Evolutionary conservation across 2,888 invertebrate genomes (phyloP), one percentile per base, ranked within the genome.

Genomic region (Taphrorychus bicolor): DNA sequence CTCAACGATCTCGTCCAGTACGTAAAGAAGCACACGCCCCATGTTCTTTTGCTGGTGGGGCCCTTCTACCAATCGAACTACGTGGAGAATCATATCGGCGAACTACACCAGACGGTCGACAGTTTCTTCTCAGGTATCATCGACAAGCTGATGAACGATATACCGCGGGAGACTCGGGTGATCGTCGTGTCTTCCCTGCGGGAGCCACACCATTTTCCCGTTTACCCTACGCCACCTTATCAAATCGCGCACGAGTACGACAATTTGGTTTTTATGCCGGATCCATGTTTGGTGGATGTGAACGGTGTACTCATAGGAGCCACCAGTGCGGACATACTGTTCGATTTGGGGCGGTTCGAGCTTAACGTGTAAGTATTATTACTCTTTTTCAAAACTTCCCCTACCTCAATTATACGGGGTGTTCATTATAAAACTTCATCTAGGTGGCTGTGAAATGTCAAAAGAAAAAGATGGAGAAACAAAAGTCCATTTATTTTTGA

Each of bases 151-250:
- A 83, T 92, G 82, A 85, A 85, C 19, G 86, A 86, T 19, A 19
- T 59, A 3, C 51, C 49, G 78, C 92, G n/a, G 19, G 81, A 74
- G n/a, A 70, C 74, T 45, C 71, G 75, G 16, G 73, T 78, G 2
- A 71, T 78, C 11, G 59, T 97, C 61, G 88, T 94, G 17, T 86
- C 95, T 2, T 94, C 91, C 42, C 84, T 84, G 68, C 88, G 89
- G 75, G 97, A 97, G 78, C 88, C 88, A 0, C 91, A 93, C 81
- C 90, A 92, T 74, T 87, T 90, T 70, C 85, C 88, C 54, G 87
- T 95, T 0, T 97, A 90, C 81, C 97, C 97, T 3, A 95, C 95
- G 0, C 91, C 92, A 9, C 89, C 94, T 0, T 92, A 88, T 76
- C 76, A 81, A n/a, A 76, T 86, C 5, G 84, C 85, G 9, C 84